phyloP scores from a whole-genome alignment of 2,888 invertebrate genomes.

The Bedellia somnulentella region DNA sequence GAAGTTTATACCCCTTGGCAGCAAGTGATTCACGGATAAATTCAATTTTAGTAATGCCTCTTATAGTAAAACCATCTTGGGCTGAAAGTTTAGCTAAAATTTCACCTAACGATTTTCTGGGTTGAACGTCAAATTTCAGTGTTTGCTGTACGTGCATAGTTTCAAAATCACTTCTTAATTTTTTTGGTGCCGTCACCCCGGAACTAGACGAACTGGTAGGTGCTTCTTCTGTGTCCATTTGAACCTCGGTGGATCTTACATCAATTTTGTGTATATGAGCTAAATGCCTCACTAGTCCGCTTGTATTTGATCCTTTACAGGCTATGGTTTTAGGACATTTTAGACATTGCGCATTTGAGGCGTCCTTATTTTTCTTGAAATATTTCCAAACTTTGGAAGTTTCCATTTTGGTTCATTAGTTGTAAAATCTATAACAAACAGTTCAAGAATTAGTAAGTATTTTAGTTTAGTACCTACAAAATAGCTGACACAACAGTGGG shows the following conservation, averaged over 20 bases:
- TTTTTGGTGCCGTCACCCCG: not conserved
- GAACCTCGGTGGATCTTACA: slow-evolving; percentile 2
- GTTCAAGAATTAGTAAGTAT: too few relatives aligned
- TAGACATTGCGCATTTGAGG: slow-evolving; percentile 5
- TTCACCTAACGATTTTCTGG: slow-evolving; percentile 4
- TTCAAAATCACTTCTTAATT: not conserved
- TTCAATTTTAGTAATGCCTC: slow-evolving; percentile 7
- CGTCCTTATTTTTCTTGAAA: slow-evolving; percentile 7
- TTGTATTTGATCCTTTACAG: slow-evolving; percentile 7
- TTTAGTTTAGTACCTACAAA: not conserved
- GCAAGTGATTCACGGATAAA: slow-evolving; percentile 7
- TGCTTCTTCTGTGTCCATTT: slow-evolving; percentile 3
- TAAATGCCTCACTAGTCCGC: slow-evolving; percentile 6
- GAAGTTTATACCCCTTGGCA: slow-evolving; percentile 6
- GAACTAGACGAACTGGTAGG: not conserved
- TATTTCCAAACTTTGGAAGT: slow-evolving; percentile 8
- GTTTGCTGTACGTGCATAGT: too few relatives aligned
- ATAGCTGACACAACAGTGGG: slow-evolving; percentile 2
- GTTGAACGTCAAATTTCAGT: too few relatives aligned
- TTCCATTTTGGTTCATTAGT: slow-evolving; percentile 7
- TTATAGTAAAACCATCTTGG: too few relatives aligned
- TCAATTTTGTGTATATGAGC: slow-evolving; percentile 5
- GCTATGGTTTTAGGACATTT: slow-evolving; percentile 7
- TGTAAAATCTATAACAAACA: slow-evolving; percentile 4
- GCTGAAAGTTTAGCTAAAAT: slow-evolving; percentile 5